These are phyloP conservation scores for Epizoanthus stellaris DNA, from an alignment of 92 coral and sea anemone genomes.

Conservation along the genomic window DNA sequence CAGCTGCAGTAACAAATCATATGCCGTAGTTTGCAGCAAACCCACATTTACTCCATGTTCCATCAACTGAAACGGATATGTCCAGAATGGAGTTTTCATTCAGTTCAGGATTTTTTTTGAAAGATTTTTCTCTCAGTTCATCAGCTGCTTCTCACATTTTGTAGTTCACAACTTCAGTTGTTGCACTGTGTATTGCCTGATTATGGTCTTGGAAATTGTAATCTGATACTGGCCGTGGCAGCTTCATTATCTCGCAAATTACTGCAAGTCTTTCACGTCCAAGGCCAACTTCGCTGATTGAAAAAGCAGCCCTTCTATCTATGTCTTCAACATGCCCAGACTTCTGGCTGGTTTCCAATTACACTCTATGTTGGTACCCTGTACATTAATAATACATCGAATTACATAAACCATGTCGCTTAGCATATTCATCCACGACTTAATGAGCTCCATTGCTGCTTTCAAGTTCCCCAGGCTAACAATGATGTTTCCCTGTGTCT, in stretches of 20 bases:
- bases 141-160: too few species aligned
- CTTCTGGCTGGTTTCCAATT: constrained; percentile 29
- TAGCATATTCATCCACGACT: constrained; percentile 27
- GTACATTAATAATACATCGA: constrained; percentile 27
- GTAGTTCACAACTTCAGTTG: constrained; percentile 13
- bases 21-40: too few species aligned
- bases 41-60: too few species aligned
- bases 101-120: too few species aligned
- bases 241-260: constrained; percentile 41
- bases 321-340: constrained; percentile 28
- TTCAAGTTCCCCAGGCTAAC: too few species aligned
- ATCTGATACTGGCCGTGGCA: constrained; percentile 42
- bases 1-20: too few species aligned
- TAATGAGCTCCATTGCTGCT: constrained; percentile 7
- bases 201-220: constrained; percentile 42
- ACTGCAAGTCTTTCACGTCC: constrained; percentile 57
- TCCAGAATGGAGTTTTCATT: too few species aligned
- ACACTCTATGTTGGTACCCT: constrained; percentile 29
- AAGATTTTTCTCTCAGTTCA: too few species aligned
- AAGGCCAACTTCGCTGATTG: constrained; percentile 45
- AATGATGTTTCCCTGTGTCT: too few species aligned
- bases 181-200: constrained; percentile 14
- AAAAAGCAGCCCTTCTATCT: constrained; percentile 35
- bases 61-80: too few species aligned
- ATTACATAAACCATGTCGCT: constrained; percentile 45